A percentile compares a stretch with the other conserved stretches of the same genome.
Conservation (phyloP, 2,797 vertebrate species). For the Gallirallus australis region DNA sequence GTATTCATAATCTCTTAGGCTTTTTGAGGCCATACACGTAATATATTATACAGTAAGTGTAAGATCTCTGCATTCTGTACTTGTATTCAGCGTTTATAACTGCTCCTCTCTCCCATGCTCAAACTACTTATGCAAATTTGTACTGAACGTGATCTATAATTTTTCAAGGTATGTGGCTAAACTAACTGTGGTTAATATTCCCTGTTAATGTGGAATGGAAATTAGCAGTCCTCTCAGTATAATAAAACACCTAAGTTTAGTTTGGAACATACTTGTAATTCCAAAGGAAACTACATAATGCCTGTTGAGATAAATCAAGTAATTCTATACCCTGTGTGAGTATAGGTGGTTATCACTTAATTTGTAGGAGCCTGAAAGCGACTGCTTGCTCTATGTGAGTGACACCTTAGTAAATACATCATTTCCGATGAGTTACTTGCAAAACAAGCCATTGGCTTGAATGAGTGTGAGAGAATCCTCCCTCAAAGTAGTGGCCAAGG, state of each 20-base stretch:
- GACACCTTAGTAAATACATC: neutral
- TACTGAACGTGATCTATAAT: slow-evolving; percentile 15
- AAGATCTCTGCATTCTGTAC: slow-evolving; percentile 6
- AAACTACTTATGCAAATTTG: slow-evolving; percentile 53
- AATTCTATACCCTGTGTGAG: neutral
- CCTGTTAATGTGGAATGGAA: neutral
- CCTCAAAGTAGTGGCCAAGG: neutral
- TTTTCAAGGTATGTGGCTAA: slow-evolving; percentile 51
- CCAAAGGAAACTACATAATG: neutral
- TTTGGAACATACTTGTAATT: neutral
- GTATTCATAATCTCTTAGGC: slow-evolving; percentile 58
- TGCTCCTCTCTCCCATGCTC: neutral
- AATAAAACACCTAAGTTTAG: neutral
- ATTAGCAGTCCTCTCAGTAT: neutral
- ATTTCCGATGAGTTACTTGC: neutral
- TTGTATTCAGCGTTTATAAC: slow-evolving; percentile 5
- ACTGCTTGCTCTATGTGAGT: neutral
- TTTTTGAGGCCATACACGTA: slow-evolving; percentile 61
- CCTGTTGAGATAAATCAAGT: neutral
- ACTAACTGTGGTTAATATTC: slow-evolving; percentile 3
- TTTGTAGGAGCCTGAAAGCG: neutral
- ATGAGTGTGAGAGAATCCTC: neutral
- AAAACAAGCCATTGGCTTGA: slow-evolving; percentile 20
- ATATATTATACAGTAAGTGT: slow-evolving; percentile 11
- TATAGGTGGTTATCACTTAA: neutral